phyloP scores from a whole-genome alignment of 2,888 invertebrate genomes.

The Acleris cristana region DNA sequence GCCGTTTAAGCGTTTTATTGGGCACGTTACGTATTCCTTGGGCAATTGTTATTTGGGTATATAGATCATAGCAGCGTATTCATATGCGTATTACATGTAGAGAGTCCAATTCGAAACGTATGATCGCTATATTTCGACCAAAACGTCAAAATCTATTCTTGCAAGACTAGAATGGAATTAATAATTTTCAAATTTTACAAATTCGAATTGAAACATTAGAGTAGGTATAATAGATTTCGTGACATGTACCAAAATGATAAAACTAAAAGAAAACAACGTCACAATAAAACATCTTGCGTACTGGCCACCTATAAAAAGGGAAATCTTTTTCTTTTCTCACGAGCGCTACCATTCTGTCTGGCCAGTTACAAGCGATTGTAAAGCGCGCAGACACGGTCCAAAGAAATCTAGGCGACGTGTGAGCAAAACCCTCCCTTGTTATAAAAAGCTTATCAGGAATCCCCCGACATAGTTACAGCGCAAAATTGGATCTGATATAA shows the following conservation, averaged over 20 bases:
- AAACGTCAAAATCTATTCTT: too few species aligned
- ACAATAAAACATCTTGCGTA: background rate
- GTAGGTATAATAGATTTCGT: too few species aligned
- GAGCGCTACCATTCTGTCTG: constrained; percentile 12
- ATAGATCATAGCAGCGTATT: too few species aligned
- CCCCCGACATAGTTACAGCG: constrained; percentile 37
- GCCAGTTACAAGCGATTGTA: constrained; percentile 30
- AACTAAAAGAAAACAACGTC: background rate
- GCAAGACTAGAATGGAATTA: too few species aligned
- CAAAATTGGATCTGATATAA: constrained; percentile 41
- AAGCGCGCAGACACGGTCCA: constrained; percentile 22
- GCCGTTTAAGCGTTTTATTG: constrained; percentile 12
- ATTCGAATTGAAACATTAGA: too few species aligned
- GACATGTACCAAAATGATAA: background rate
- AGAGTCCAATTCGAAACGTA: too few species aligned
- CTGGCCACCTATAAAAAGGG: constrained; percentile 17
- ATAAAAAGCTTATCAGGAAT: constrained; percentile 41
- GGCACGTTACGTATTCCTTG: constrained; percentile 4
- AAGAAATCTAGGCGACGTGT: constrained; percentile 31
- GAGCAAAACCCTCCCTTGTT: constrained; percentile 33
- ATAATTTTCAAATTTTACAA: too few species aligned
- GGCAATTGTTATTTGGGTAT: background rate
- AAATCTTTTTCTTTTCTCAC: constrained; percentile 7
- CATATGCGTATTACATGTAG: too few species aligned
- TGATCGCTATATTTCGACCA: too few species aligned